These are phyloP conservation scores for Dyspetes luteomarginatus DNA, from an alignment of 2,888 invertebrate genomes.

Conservation along the genomic window DNA sequence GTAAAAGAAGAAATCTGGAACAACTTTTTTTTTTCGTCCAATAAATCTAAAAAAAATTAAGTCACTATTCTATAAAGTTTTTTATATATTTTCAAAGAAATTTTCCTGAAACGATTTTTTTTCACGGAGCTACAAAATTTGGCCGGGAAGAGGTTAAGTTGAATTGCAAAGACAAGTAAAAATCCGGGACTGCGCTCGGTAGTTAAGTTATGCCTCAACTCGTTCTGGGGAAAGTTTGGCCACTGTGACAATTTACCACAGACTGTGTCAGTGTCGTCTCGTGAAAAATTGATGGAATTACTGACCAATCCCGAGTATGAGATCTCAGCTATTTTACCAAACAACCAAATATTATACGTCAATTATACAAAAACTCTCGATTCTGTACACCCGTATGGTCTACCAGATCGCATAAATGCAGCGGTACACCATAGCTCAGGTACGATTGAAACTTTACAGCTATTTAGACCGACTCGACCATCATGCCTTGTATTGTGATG, in stretches of 20 bases:
- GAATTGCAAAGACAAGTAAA: slow-evolving; percentile 54
- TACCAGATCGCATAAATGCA: slow-evolving; percentile 76
- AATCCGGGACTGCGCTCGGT: slow-evolving; percentile 70
- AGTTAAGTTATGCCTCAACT: slow-evolving; percentile 72
- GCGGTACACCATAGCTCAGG: slow-evolving; percentile 78
- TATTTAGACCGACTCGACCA: slow-evolving; percentile 74
- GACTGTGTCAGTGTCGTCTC: slow-evolving; percentile 61
- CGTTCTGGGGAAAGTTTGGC: slow-evolving; percentile 74
- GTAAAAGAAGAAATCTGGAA: too few relatives aligned
- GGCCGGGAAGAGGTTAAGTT: too few relatives aligned
- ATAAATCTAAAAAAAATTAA: too few relatives aligned
- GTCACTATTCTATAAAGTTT: too few relatives aligned
- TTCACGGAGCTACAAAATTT: too few relatives aligned
- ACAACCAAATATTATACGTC: slow-evolving; percentile 65
- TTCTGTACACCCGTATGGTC: slow-evolving; percentile 44
- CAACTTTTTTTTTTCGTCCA: too few relatives aligned
- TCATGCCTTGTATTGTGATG: slow-evolving; percentile 78
- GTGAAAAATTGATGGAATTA: slow-evolving; percentile 53
- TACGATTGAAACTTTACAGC: slow-evolving; percentile 76
- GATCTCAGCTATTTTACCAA: slow-evolving; percentile 61
- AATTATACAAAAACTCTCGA: slow-evolving; percentile 67
- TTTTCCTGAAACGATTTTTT: too few relatives aligned
- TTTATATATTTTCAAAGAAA: too few relatives aligned
- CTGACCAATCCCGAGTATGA: slow-evolving; percentile 62
- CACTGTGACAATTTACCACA: slow-evolving; percentile 47